Evolutionary conservation across 2,797 vertebrate species (phyloP).

Genomic region (Platyrinchus mystaceus): DNA sequence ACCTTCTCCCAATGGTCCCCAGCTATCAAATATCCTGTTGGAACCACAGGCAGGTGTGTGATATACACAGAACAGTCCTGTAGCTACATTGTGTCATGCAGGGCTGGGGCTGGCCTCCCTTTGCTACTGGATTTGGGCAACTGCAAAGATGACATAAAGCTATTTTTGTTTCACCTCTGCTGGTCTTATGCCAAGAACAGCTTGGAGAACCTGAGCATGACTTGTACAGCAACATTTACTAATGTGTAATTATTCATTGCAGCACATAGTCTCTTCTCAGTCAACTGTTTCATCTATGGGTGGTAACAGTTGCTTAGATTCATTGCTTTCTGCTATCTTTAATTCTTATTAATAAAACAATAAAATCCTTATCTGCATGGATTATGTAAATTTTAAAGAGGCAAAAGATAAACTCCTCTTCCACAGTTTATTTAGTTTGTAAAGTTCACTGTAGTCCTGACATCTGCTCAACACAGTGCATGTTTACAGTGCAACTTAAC

Average conservation of each 20-base stretch:
- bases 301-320: neutral
- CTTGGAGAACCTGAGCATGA: neutral
- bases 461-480: neutral
- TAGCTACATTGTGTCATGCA: neutral
- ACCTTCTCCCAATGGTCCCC: neutral
- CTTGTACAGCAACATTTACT: neutral
- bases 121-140: neutral
- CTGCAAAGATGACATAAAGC: neutral
- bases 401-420: neutral
- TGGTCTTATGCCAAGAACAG: conserved; percentile 14
- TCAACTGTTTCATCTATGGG: neutral
- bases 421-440: neutral
- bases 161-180: conserved; percentile 11
- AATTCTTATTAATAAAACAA: neutral
- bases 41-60: neutral
- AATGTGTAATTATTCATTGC: neutral
- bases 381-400: neutral
- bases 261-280: neutral
- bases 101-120: neutral
- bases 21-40: neutral
- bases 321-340: neutral
- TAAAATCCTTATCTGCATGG: neutral
- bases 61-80: neutral
- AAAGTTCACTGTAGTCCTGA: neutral
- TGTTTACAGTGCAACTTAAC: neutral